A percentile compares a stretch with the other conserved stretches of the same genome.
Conservation (phyloP, 2,888 invertebrate species). For the Euzophera pinguis region DNA sequence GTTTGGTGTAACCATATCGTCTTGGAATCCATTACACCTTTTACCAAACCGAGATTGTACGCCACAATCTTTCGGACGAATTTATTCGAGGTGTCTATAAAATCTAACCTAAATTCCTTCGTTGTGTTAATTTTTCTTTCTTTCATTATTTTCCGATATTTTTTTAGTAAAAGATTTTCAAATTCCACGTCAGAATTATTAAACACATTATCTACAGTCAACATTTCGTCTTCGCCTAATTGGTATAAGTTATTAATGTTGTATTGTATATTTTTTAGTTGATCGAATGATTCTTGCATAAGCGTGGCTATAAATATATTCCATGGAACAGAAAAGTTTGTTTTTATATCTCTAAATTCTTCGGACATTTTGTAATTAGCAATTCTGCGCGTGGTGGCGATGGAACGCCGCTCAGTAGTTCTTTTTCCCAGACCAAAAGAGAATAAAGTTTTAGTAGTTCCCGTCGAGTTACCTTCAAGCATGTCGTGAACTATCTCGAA, state of each 20-base stretch:
- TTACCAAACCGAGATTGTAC: conserved; percentile 29
- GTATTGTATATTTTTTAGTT: conserved; percentile 22
- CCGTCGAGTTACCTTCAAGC: no score
- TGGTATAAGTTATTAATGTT: neutral
- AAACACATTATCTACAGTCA: neutral
- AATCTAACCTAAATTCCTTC: conserved; percentile 37
- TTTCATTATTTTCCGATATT: conserved; percentile 24
- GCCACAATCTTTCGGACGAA: conserved; percentile 35
- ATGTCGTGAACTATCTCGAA: no score
- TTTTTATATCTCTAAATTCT: neutral
- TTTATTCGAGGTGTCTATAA: conserved; percentile 42
- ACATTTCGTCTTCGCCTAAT: neutral
- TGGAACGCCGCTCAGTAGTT: no score
- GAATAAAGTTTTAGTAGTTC: no score
- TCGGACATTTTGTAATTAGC: neutral
- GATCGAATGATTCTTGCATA: conserved; percentile 2
- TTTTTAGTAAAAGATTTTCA: conserved; percentile 1
- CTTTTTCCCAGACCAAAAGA: no score
- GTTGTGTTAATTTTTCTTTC: conserved; percentile 26
- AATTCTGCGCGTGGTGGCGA: no score
- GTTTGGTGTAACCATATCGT: conserved; percentile 34
- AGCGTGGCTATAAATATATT: conserved; percentile 1
- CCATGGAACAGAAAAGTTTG: neutral
- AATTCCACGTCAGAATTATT: neutral
- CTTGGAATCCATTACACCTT: conserved; percentile 24